A percentile compares a stretch with the other conserved stretches of the same genome.
These are phyloP conservation scores for Gallinago nigripennis DNA, from an alignment of 2,797 vertebrate species.

Conservation along the genomic window DNA sequence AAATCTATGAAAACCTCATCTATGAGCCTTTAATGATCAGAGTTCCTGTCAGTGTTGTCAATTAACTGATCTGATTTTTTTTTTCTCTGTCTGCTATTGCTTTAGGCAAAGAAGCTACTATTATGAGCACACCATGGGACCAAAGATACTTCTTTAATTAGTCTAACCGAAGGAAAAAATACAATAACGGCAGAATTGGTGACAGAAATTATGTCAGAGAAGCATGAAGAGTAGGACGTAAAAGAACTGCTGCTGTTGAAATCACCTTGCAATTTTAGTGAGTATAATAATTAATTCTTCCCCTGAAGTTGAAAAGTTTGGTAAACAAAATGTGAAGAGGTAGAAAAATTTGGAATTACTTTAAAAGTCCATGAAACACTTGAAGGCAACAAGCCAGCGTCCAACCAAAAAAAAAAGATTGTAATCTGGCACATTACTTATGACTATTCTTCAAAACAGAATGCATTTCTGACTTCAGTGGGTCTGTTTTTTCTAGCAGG, in stretches of 20 bases:
- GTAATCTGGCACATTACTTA: not conserved
- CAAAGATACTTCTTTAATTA: conserved; percentile 10
- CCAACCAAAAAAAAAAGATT: not conserved
- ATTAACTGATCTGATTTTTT: not conserved
- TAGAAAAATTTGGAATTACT: not conserved
- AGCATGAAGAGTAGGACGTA: not conserved
- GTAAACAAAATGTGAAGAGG: not conserved
- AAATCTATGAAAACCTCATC: not conserved
- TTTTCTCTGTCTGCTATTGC: not conserved
- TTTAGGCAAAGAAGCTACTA: not conserved
- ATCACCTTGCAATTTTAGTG: not conserved
- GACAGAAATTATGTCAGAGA: not conserved
- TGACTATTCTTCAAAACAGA: not conserved
- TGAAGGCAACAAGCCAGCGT: not conserved
- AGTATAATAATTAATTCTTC: not conserved
- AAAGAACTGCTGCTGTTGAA: not conserved
- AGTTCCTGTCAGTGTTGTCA: not conserved
- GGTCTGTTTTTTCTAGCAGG: not conserved
- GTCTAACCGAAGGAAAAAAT: not conserved
- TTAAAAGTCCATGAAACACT: not conserved
- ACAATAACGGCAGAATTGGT: not conserved
- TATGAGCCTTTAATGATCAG: not conserved
- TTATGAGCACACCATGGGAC: not conserved
- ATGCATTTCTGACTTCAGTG: not conserved
- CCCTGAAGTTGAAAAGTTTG: not conserved